Evolutionary conservation across 2,113 vertebrate genomes (phyloP).

Genomic region (Calyptomena viridis): DNA sequence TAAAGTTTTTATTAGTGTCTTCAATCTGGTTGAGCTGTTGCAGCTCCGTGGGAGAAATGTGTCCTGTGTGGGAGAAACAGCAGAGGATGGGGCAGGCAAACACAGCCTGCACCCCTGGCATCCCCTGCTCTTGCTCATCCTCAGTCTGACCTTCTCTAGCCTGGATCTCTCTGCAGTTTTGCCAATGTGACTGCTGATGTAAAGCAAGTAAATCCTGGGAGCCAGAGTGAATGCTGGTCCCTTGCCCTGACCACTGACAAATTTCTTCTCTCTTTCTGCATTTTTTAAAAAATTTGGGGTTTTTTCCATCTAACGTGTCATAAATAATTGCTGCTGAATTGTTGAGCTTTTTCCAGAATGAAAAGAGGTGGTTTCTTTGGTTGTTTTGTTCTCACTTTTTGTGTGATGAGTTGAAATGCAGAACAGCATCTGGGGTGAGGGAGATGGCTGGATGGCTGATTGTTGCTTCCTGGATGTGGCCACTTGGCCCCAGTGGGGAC

Average conservation of each 20-base stretch:
- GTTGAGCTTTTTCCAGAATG: neutral
- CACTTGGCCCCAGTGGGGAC: accelerated
- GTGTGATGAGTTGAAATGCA: neutral
- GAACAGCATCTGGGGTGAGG: accelerated
- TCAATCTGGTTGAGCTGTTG: neutral
- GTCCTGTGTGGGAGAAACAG: too few species aligned
- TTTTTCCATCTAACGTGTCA: neutral
- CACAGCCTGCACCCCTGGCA: neutral
- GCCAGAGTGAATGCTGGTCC: neutral
- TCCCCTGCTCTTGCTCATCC: neutral
- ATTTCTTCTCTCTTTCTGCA: neutral
- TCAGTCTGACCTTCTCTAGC: neutral
- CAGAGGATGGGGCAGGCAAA: neutral
- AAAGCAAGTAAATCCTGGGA: neutral
- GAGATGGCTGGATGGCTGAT: neutral
- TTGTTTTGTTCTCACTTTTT: neutral
- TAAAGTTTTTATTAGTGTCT: neutral
- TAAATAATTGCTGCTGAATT: neutral
- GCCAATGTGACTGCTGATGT: accelerated
- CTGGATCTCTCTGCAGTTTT: neutral
- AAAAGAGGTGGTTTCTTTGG: neutral
- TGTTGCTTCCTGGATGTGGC: neutral
- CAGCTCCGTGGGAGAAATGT: neutral
- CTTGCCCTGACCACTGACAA: neutral
- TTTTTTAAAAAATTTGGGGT: neutral